phyloP scores from a whole-genome alignment of 2,888 invertebrate genomes.

The Heliothis peltigera region DNA sequence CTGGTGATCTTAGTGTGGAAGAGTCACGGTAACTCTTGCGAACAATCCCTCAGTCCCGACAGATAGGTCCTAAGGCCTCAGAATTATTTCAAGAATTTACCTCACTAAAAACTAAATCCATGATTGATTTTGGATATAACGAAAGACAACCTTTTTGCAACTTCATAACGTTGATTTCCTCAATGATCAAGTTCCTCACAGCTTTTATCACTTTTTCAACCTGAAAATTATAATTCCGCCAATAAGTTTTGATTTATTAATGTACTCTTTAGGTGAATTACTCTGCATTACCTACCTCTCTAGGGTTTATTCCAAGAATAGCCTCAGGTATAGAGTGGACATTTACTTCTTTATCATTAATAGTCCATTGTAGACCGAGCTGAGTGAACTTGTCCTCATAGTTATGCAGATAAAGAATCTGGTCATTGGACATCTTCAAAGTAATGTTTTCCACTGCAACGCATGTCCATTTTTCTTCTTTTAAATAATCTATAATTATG shows the following conservation, averaged over 20 bases:
- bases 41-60: no score
- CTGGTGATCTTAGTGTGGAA: no score
- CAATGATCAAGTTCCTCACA: conserved; percentile 88
- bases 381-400: conserved; percentile 88
- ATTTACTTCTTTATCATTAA: conserved; percentile 79
- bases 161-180: conserved; percentile 89
- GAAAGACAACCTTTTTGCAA: conserved; percentile 85
- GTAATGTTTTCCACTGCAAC: conserved; percentile 70
- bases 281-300: conserved; percentile 87
- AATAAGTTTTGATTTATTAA: background rate
- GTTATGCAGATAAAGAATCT: conserved; percentile 88
- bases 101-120: conserved; percentile 85
- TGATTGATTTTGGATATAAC: conserved; percentile 82
- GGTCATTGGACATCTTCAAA: conserved; percentile 80
- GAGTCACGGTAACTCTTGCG: no score
- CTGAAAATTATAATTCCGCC: conserved; percentile 64
- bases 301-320: conserved; percentile 88
- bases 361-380: conserved; percentile 90
- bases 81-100: conserved; percentile 65
- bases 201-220: conserved; percentile 80
- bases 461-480: conserved; percentile 78
- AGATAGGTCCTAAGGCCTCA: no score
- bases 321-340: conserved; percentile 91
- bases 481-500: conserved; percentile 84
- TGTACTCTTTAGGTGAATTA: background rate